Evolutionary conservation across 1,140 invertebrate species (phyloP).

Genomic region (Copidosoma floridanum): DNA sequence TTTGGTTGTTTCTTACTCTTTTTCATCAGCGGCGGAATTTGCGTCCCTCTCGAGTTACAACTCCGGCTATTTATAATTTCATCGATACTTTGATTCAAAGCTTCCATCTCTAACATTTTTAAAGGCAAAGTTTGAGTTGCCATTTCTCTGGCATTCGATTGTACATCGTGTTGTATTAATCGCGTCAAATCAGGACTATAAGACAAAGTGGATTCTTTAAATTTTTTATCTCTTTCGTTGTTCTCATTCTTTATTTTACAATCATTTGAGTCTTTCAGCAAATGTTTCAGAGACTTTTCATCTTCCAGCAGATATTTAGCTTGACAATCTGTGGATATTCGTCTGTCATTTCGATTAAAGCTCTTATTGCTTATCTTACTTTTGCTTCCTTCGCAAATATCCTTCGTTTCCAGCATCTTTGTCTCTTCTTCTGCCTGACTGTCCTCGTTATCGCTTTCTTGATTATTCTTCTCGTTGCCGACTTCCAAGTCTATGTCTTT

Average conservation of each 20-base stretch:
- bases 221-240: constrained; percentile 44
- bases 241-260: constrained; percentile 54
- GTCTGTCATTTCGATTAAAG: constrained; percentile 35
- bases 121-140: constrained; percentile 58
- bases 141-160: constrained; percentile 63
- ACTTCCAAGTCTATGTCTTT: constrained; percentile 59
- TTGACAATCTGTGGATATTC: constrained; percentile 37
- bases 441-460: constrained; percentile 55
- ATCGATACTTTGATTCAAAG: constrained; percentile 51
- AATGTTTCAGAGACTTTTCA: constrained; percentile 51
- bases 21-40: constrained; percentile 48
- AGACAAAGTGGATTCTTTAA: constrained; percentile 43
- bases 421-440: constrained; percentile 57
- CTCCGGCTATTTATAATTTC: constrained; percentile 49
- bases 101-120: constrained; percentile 54
- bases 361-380: constrained; percentile 47
- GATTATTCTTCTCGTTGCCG: constrained; percentile 38
- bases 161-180: constrained; percentile 58
- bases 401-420: constrained; percentile 43
- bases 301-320: constrained; percentile 48
- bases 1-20: constrained; percentile 40
- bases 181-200: constrained; percentile 51
- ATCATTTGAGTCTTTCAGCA: constrained; percentile 48
- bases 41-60: constrained; percentile 49
- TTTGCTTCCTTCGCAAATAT: constrained; percentile 37